Conservation (phyloP, 2,113 vertebrate species). For the Zapus hudsonius region DNA sequence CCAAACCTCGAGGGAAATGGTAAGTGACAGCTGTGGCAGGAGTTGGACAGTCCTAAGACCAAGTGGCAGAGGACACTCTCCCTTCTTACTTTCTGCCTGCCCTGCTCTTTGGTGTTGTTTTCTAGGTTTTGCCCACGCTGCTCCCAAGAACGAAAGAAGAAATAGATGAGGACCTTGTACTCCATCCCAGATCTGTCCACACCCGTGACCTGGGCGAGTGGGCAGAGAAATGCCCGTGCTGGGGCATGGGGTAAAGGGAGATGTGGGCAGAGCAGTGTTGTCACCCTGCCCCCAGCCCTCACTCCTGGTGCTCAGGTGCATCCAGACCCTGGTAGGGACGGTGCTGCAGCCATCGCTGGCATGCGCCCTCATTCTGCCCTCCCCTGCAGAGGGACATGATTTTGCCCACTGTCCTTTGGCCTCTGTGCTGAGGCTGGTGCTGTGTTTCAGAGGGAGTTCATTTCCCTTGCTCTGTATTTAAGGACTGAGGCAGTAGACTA, state of each 20-base stretch:
- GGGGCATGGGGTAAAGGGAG: constrained; percentile 48
- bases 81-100: not conserved
- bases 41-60: not conserved
- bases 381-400: constrained; percentile 46
- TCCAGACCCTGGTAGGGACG: constrained; percentile 53
- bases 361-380: constrained; percentile 26
- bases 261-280: not conserved
- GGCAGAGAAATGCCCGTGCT: constrained; percentile 58
- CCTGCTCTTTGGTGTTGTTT: constrained; percentile 32
- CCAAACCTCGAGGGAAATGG: constrained; percentile 99
- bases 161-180: constrained; percentile 80
- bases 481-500: constrained; percentile 51
- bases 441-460: constrained; percentile 68
- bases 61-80: not conserved
- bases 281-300: constrained; percentile 28
- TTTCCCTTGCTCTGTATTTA: constrained; percentile 66
- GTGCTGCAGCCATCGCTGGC: not conserved
- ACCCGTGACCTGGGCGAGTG: constrained; percentile 56
- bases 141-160: constrained; percentile 91
- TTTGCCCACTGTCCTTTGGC: constrained; percentile 66
- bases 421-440: constrained; percentile 78
- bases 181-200: constrained; percentile 54
- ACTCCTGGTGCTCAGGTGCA: constrained; percentile 71
- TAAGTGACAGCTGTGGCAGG: constrained; percentile 82
- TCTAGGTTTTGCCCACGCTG: constrained; percentile 90